Base-by-base conservation (phyloP, 2,113 vertebrate species). In the Apodemus speciosus region DNA sequence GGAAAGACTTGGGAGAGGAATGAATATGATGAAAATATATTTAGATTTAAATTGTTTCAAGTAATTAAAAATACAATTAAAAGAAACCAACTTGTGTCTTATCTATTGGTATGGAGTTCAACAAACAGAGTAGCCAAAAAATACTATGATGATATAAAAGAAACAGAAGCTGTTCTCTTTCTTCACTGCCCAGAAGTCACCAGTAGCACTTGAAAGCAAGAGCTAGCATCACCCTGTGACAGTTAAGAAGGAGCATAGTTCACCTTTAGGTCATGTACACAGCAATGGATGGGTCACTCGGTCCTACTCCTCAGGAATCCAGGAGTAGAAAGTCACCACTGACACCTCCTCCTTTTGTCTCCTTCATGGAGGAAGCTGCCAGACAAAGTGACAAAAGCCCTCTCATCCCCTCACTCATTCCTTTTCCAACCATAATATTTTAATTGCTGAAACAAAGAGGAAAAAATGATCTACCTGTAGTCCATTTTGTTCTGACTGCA, bases 231-330 rank as follows among this genome's bases (percentile, higher is more conserved):
- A 46, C n/a, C 38, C 0, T 13, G 16, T 18, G n/a, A 13, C 2
- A 3, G 6, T 9, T n/a, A 51, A 51, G 3, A 68, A 30, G 11
- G 11, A 3, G 10, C 15, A n/a, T 14, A 32, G 35, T 25, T 87
- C 20, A 18, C 35, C 73, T 77, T 60, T 25, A 75, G 27, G 51
- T 25, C 75, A n/a, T 18, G 2, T 30, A 30, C 10, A 32, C 13
- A 16, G 60, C 23, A 4, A 16, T n/a, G 35, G 66, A 38, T 9
- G 2, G 3, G 0, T 3, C 1, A 2, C 30, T 9, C 23, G 72
- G 8, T 14, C 18, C 23, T 27, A 7, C 68, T 66, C 38, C 46
- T 66, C 23, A 58, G 35, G 10, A 2, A 10, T 16, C 35, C 69
- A 27, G 11, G 27, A 14, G 11, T 32, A 7, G 53, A 3, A 71